Evolutionary conservation across 2,113 vertebrate species (phyloP), one percentile per base, ranked within the genome.

Genomic region (Enhydra lutris): DNA sequence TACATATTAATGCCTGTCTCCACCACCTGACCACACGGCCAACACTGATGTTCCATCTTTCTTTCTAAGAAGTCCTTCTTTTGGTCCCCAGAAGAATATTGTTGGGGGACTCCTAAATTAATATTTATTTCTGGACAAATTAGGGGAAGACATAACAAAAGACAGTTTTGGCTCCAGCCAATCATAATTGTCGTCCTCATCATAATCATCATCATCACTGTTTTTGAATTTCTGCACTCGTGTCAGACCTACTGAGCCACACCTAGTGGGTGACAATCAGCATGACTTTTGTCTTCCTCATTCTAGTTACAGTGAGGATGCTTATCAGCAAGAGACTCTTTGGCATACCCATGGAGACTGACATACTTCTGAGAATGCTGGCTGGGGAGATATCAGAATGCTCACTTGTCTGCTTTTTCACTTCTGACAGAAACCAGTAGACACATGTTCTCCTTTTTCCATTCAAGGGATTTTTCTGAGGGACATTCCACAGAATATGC

Each of bases 1-100:
- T 98, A 98, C 97, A 98, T 52, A 98, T 99, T 99, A 99, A 98
- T 98, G 98, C 98, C 97, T 96, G 76, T 97, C 97, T 98, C 96
- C 89, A 90, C 89, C 95, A 96, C 89, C 97, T 97, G 95, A 74
- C 61, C 95, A 87, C n/a, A 61, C 86, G 92, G 92, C 98, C 45
- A 96, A 97, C 78, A 94, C 95, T n/a, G 89, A 94, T 8, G 36
- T 18, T 89, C 89, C 67, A 50, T 21, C 17, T 5, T 55, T 79
- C 74, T 85, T 55, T 73, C 78, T 85, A 84, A 94, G 61, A 52
- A 57, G 13, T 13, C 67, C 63, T 93, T 85, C 39, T 63, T 76
- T 59, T 63, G 79, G 45, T 94, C 29, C 63, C 85, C 11, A 2
- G 52, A 39, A 91, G 52, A 92, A 42, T 3, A 82, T 15, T 45